Evolutionary conservation across 2,797 vertebrate genomes (phyloP), one percentile per base, ranked within the genome.

Genomic region (Mus caroli): DNA sequence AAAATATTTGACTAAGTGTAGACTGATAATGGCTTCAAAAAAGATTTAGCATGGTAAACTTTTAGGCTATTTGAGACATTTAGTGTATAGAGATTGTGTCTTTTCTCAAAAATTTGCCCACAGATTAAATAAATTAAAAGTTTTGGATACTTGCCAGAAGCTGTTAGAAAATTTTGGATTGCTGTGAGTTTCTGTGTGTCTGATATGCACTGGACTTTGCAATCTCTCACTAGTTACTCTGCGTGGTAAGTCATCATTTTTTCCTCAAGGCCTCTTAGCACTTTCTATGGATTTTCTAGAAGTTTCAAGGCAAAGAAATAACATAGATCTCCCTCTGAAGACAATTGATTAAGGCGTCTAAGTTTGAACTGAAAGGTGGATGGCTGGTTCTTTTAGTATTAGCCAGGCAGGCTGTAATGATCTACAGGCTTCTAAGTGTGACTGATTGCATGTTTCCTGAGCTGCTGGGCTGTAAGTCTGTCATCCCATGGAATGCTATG

Each of bases 281-380:
- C 11, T 94, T 89, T 62, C 22, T 54, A 5, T 58, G 88, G 31
- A 10, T 77, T 89, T 89, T 92, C 13, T 43, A 62, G 50, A 62
- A 10, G 6, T 92, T 64, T 76, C 37, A 60, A 88, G 56, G 34
- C 19, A 60, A 76, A 46, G 37, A 58, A 75, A 75, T 54, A 46
- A 40, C 54, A 77, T 24, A 89, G 87, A 24, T 89, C 28, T 60
- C 40, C 1, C 67, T 89, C 46, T 11, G 77, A 86, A 78, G 58
- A 91, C 4, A 69, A 87, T 75, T 91, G 60, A 94, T 91, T 46
- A 76, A 69, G 85, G 22, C 54, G 1, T 93, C 60, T 67, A 83
- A 17, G 28, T 90, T 95, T 95, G 82, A 67, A 60, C 17, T 90
- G 58, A 60, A 87, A 37, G 10, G 7, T 26, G 6, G 80, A 67